A percentile compares a stretch with the other conserved stretches of the same genome.
These are phyloP conservation scores for Heliconius charithonia DNA, from an alignment of 2,888 invertebrate species.

Conservation along the genomic window DNA sequence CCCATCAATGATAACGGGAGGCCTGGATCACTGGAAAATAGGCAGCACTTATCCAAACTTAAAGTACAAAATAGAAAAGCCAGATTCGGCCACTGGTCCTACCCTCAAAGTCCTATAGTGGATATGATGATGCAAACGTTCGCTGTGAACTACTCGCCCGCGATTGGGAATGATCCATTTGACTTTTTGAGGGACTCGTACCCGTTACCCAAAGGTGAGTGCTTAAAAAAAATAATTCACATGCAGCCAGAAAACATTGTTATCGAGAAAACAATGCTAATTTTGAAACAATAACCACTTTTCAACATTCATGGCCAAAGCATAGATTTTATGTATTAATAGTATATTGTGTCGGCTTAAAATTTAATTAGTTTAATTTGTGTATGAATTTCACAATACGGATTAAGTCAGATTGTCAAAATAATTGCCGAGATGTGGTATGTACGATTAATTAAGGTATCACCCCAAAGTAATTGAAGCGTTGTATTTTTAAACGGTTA, in stretches of 20 bases:
- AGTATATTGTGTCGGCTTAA: conserved; percentile 41
- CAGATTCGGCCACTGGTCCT: conserved; percentile 64
- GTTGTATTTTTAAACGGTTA: conserved; percentile 3
- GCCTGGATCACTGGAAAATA: conserved; percentile 36
- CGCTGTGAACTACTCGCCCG: conserved; percentile 61
- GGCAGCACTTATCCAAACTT: conserved; percentile 39
- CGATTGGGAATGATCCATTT: conserved; percentile 67
- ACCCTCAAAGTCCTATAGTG: conserved; percentile 69
- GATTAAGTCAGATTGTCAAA: conserved; percentile 18
- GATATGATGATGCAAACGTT: conserved; percentile 71
- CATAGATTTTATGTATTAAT: conserved; percentile 36
- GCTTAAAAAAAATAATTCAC: conserved; percentile 20
- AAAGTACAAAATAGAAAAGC: conserved; percentile 45
- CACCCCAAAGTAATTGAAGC: conserved; percentile 3
- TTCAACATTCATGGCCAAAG: conserved; percentile 36
- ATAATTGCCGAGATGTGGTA: conserved; percentile 12
- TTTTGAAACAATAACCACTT: conserved; percentile 28
- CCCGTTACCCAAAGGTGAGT: conserved; percentile 75
- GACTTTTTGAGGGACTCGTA: conserved; percentile 74
- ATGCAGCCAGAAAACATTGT: conserved; percentile 20
- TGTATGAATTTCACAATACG: conserved; percentile 17
- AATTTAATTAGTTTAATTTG: conserved; percentile 29
- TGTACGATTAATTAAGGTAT: conserved; percentile 14
- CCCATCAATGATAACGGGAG: conserved; percentile 35
- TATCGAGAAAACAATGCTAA: conserved; percentile 4